These are phyloP conservation scores for Nixonia krombeini DNA, from an alignment of 1,140 invertebrate genomes.

Conservation along the genomic window DNA sequence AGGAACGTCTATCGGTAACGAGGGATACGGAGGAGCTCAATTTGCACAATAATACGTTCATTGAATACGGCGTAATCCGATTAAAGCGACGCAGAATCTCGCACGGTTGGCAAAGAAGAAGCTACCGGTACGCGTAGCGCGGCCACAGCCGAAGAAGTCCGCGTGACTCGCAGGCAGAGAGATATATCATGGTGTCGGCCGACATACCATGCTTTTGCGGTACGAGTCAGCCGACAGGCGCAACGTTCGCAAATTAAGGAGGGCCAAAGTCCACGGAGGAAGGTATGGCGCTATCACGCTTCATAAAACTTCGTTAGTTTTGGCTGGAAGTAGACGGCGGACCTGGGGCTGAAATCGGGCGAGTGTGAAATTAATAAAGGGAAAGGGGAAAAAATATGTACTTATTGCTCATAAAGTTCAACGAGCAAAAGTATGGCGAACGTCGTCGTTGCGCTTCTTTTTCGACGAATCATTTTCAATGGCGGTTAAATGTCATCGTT, in stretches of 20 bases:
- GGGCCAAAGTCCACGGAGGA: constrained; percentile 65
- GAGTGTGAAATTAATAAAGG: constrained; percentile 36
- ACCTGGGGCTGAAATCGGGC: constrained; percentile 13
- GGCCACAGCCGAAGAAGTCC: constrained; percentile 46
- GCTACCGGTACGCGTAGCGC: constrained; percentile 51
- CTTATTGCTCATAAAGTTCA: too few species aligned
- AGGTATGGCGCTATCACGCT: constrained; percentile 65
- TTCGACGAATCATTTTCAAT: too few species aligned
- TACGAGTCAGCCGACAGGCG: constrained; percentile 61
- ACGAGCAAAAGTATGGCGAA: too few species aligned
- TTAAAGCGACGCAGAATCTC: too few species aligned
- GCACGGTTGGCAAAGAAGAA: constrained; percentile 31
- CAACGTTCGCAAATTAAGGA: constrained; percentile 69
- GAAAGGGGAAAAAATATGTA: constrained; percentile 7
- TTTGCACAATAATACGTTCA: too few species aligned
- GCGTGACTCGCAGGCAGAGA: constrained; percentile 55
- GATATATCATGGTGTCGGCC: constrained; percentile 67
- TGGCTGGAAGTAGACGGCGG: constrained; percentile 56
- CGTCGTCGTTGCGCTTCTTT: too few species aligned
- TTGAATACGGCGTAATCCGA: too few species aligned
- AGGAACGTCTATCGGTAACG: too few species aligned
- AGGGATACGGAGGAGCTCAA: too few species aligned
- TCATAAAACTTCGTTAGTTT: constrained; percentile 70
- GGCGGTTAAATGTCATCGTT: too few species aligned
- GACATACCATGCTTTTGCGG: constrained; percentile 67